Conservation (phyloP, 1,140 invertebrate species). For the Drosophila melanogaster region Release_6_plus_ISO1_MT NT_037436.4:2940001-2940500, state of each 20-base stretch:
- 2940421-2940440: slow-evolving; percentile 68
- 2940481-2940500: slow-evolving; percentile 23
- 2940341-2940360: neutral
- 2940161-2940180: slow-evolving; percentile 56
- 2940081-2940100: slow-evolving; percentile 44
- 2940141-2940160: slow-evolving; percentile 50
- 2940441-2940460: slow-evolving; percentile 16
- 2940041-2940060: slow-evolving; percentile 10
- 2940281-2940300: slow-evolving; percentile 30
- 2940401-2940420: slow-evolving; percentile 24
- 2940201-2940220: slow-evolving; percentile 54
- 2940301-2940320: slow-evolving; percentile 25
- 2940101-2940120: slow-evolving; percentile 49
- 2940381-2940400: slow-evolving; percentile 16
- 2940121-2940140: slow-evolving; percentile 34
- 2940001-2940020: slow-evolving; percentile 3
- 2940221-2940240: slow-evolving; percentile 67
- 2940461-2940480: slow-evolving; percentile 38
- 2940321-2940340: slow-evolving; percentile 3
- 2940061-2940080: slow-evolving; percentile 22
- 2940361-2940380: slow-evolving; percentile 30
- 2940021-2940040: slow-evolving; percentile 11
- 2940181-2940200: slow-evolving; percentile 58
- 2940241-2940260: slow-evolving; percentile 82
- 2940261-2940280: slow-evolving; percentile 75